These are phyloP conservation scores for Bombyx mori DNA, from an alignment of 1,140 invertebrate genomes.

Conservation along the genomic window DNA sequence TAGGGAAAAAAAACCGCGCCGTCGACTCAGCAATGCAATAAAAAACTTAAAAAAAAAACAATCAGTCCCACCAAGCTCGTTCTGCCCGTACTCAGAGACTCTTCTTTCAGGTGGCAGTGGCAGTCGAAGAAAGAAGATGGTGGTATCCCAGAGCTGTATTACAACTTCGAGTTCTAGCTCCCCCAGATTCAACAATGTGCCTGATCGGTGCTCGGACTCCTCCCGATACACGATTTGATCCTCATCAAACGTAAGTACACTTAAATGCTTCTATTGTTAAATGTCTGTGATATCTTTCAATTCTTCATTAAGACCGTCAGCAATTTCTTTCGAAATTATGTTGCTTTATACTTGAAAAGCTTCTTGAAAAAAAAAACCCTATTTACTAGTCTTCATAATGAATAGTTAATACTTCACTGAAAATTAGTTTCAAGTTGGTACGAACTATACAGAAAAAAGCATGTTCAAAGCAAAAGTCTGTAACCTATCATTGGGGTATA, in stretches of 20 bases:
- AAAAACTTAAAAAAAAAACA: background rate
- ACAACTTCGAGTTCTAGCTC: conserved; percentile 70
- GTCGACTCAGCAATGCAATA: background rate
- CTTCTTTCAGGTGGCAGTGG: conserved; percentile 64
- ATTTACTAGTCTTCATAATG: no score
- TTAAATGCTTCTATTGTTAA: no score
- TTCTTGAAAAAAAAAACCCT: no score
- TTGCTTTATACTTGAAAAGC: no score
- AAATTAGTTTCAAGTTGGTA: no score
- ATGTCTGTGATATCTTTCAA: background rate
- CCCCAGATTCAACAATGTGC: conserved; percentile 71
- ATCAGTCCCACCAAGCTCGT: background rate
- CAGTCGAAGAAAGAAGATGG: conserved; percentile 70
- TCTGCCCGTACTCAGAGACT: no score
- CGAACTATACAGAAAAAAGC: no score
- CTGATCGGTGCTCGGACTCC: conserved; percentile 71
- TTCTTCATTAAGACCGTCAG: no score
- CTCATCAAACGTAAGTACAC: conserved; percentile 55
- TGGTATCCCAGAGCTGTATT: conserved; percentile 72
- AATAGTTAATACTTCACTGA: no score
- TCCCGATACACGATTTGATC: conserved; percentile 66
- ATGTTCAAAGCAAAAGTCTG: background rate
- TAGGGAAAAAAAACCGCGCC: no score
- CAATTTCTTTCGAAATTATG: no score
- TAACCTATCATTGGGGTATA: no score